Conservation (phyloP, 2,113 vertebrate species). For the Cyprinus carpio region DNA sequence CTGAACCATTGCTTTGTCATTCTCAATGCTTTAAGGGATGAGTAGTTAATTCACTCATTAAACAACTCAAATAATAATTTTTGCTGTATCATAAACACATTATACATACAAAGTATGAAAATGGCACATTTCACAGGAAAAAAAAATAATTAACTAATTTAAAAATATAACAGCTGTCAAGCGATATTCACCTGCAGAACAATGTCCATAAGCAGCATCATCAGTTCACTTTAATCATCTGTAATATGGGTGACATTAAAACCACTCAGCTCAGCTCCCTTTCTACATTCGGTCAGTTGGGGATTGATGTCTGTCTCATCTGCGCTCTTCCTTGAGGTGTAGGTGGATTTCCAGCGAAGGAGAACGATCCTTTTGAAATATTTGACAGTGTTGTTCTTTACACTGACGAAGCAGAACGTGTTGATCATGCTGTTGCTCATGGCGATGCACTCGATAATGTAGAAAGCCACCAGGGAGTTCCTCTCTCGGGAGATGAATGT, state of each 20-base stretch:
- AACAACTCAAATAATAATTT: not conserved
- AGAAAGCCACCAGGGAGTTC: slow-evolving; percentile 92
- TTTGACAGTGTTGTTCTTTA: slow-evolving; percentile 88
- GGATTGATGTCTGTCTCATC: slow-evolving; percentile 84
- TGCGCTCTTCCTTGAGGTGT: slow-evolving; percentile 78
- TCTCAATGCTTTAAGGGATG: not conserved
- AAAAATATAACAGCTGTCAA: slow-evolving; percentile 4
- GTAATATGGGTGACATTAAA: slow-evolving; percentile 12
- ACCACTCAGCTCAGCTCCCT: not conserved
- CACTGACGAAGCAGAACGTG: slow-evolving; percentile 89
- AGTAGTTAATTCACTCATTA: not conserved
- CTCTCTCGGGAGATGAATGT: slow-evolving; percentile 86
- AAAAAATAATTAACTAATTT: slow-evolving; percentile 20
- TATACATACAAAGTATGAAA: slow-evolving; percentile 3
- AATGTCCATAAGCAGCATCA: no score
- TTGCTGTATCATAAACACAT: not conserved
- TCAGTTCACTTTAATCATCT: not conserved
- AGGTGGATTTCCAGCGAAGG: slow-evolving; percentile 79
- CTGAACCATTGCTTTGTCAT: not conserved
- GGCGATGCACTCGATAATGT: slow-evolving; percentile 92
- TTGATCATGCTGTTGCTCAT: slow-evolving; percentile 99
- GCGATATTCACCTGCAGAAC: slow-evolving; percentile 3
- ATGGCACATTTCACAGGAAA: slow-evolving; percentile 14
- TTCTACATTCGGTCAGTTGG: slow-evolving; percentile 24
- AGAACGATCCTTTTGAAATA: slow-evolving; percentile 80